Conservation (phyloP, 2,888 invertebrate genomes). For the Caenorhabditis sp. region DNA sequence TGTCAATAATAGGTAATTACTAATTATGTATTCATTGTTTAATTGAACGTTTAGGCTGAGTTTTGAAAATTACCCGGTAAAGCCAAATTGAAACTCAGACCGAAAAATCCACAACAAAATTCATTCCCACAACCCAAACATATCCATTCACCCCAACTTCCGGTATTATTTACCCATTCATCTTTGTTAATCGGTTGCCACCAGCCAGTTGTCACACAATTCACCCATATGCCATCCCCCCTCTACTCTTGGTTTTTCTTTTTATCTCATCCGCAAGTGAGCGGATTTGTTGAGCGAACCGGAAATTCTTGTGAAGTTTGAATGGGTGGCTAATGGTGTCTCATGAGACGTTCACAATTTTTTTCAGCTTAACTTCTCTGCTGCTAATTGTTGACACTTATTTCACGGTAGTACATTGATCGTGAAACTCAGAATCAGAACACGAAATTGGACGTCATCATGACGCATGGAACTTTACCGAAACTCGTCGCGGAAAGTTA, state of each 20-base stretch:
- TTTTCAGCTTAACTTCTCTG: background rate
- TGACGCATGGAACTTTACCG: too few relatives aligned
- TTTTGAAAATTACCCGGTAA: background rate
- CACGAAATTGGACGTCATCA: too few relatives aligned
- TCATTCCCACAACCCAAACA: background rate
- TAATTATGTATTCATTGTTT: background rate
- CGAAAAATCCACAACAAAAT: background rate
- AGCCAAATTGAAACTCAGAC: too few relatives aligned
- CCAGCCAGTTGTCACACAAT: background rate
- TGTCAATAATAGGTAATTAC: background rate
- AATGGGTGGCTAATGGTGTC: constrained; percentile 1
- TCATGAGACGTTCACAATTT: background rate
- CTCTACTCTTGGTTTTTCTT: background rate
- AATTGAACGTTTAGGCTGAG: background rate
- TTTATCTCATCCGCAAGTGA: background rate
- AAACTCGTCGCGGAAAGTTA: too few relatives aligned
- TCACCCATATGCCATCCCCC: background rate
- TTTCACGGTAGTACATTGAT: too few relatives aligned
- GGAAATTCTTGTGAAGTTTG: background rate
- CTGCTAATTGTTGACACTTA: too few relatives aligned
- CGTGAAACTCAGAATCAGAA: too few relatives aligned
- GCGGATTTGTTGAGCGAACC: background rate
- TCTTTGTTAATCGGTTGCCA: background rate
- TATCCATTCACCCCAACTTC: background rate
- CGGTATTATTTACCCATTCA: background rate